Evolutionary conservation across 2,888 invertebrate species (phyloP), one percentile per base, ranked within the genome.

Genomic region (Zaprionus obscuricornis): DNA sequence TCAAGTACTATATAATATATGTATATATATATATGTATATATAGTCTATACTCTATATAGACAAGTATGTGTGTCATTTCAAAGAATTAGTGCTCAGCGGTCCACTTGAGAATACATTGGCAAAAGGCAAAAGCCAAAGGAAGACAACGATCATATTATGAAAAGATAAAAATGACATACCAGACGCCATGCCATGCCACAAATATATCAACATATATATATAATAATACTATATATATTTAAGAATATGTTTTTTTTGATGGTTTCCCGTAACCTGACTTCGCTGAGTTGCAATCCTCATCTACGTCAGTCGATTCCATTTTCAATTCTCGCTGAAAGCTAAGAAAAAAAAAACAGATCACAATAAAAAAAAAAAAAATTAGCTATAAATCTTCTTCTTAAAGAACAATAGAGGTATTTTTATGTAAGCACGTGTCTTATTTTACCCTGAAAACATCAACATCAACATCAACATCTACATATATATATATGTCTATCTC

Each of bases 141-240:
- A 52, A 59, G 24, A 66, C 42, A 39, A 5, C 26, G 59, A 66
- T 66, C 59, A 59, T 54, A 59, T 68, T 59, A 72, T 72, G 43
- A 54, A 52, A 18, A 72, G 49, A 72, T 66, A 36, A 67, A 67
- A 57, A 51, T 42, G 67, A n/a, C n/a, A n/a, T n/a, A n/a, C 73
- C 68, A 72, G 73, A 68, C 54, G 34, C 59, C 67, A 39, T n/a
- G n/a, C 36, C 42, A 36, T 17, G 26, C n/a, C 11, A 26, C 27
- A 27, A n/a, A 27, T 27, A 27, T 27, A 2, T n/a, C 27, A 27
- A 45, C 26, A 37, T 43, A 37, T 66, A 36, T 37, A 67, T 47
- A 72, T 72, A 66, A n/a, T n/a, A n/a, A n/a, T n/a, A n/a, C n/a
- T n/a, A n/a, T n/a, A n/a, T n/a, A n/a, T n/a, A n/a, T n/a, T n/a